Evolutionary conservation across 2,113 vertebrate species (phyloP), one percentile per base, ranked within the genome.

Genomic region (Pelecanus crispus): DNA sequence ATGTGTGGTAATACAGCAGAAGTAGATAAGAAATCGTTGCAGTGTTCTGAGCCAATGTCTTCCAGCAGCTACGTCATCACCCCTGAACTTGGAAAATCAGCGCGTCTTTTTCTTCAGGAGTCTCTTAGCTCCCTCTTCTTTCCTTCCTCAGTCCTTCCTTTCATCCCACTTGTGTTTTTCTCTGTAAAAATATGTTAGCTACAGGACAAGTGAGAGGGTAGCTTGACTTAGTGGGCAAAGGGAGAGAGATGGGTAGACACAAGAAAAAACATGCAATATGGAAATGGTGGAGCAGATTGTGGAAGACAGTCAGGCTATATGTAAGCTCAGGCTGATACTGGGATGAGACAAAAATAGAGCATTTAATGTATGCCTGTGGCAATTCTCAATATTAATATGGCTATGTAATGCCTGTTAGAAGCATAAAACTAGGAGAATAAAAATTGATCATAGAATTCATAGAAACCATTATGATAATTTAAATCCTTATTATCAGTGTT

Each of bases 401-500:
- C 40, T 66, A 40, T 53, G 32, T 73, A 92, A 90, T 94, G 53
- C 22, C 29, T 66, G 34, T 70, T 95, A 66, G 79, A 92, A 91
- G 29, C 45, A 82, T 66, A 90, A 75, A 95, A 90, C 18, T 50
- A 71, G 55, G n/a, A 80, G 44, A 91, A 91, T 90, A 94, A 90
- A 95, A 96, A 73, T 32, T 53, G 78, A 94, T 90, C 68, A 81
- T 21, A 73, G 81, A 81, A 77, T 80, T 91, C 49, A 77, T 71
- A 66, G 31, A 82, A 95, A 67, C 14, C 34, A 47, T 90, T 94
- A 82, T 66, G 78, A 53, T 86, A 73, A 95, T 92, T 95, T 82
- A 90, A 92, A 88, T 88, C n/a, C 58, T 93, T 90, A 74, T 91
- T 55, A 80, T 74, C 26, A 28, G 17, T 94, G 71, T 91, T 95